These are phyloP conservation scores for Prinia subflava DNA, from an alignment of 2,113 vertebrate genomes.

Conservation along the genomic window DNA sequence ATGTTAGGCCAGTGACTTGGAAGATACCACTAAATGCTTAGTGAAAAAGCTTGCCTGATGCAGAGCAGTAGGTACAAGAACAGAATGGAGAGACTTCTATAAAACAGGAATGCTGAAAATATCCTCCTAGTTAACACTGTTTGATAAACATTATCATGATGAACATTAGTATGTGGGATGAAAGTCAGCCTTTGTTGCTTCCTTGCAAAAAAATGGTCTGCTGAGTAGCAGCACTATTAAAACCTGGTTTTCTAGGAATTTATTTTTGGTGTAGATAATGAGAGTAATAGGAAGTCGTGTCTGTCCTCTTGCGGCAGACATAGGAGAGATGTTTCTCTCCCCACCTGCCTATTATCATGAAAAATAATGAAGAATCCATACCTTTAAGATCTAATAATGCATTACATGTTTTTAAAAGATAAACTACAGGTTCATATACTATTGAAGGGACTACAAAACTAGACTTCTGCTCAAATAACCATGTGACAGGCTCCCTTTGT, in stretches of 20 bases:
- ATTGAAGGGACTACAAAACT: not conserved
- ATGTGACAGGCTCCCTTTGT: not conserved
- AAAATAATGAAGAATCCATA: not conserved
- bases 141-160: not conserved
- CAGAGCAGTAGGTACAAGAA: not conserved
- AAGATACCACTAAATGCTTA: not conserved
- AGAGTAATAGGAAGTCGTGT: not conserved
- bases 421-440: not conserved
- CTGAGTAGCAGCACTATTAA: not conserved
- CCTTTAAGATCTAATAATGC: not conserved
- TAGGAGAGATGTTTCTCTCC: not conserved
- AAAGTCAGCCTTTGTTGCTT: not conserved
- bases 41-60: not conserved
- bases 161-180: not conserved
- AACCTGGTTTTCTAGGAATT: not conserved
- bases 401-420: not conserved
- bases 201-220: not conserved
- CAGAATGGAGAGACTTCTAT: not conserved
- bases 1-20: not conserved
- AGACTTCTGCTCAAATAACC: not conserved
- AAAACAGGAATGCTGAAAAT: not conserved
- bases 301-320: not conserved
- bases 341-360: not conserved
- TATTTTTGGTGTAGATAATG: not conserved
- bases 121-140: not conserved